A percentile compares a stretch with the other conserved stretches of the same genome.
Conservation (phyloP, 2,888 invertebrate species). For the Conomelus anceps region DNA sequence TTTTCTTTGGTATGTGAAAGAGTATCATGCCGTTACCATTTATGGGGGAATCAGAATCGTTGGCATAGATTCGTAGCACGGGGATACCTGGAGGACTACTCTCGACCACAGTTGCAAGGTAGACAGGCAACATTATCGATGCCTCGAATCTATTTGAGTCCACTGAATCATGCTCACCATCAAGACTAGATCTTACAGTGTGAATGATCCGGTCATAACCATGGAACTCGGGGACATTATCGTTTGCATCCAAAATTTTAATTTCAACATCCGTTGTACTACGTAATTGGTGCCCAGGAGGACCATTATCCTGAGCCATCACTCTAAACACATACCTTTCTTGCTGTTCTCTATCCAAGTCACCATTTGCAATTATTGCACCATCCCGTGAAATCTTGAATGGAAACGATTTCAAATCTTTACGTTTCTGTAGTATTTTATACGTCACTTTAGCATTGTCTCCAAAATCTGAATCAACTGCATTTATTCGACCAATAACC, state of each 20-base stretch:
- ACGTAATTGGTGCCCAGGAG: conserved; percentile 52
- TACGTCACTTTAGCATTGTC: conserved; percentile 73
- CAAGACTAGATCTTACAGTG: conserved; percentile 29
- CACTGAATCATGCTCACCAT: conserved; percentile 44
- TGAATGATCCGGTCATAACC: conserved; percentile 53
- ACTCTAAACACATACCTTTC: conserved; percentile 65
- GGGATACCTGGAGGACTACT: conserved; percentile 67
- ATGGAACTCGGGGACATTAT: conserved; percentile 73
- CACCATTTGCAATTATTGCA: conserved; percentile 65
- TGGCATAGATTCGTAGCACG: conserved; percentile 69
- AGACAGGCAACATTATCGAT: conserved; percentile 59
- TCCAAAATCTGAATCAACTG: conserved; percentile 72
- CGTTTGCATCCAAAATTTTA: conserved; percentile 74
- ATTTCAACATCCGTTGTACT: conserved; percentile 73
- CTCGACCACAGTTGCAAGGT: conserved; percentile 66
- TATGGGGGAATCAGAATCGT: conserved; percentile 69
- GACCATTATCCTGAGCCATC: conserved; percentile 66
- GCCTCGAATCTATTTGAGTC: conserved; percentile 47
- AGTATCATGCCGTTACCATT: conserved; percentile 82
- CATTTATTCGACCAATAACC: conserved; percentile 67
- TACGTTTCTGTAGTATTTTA: conserved; percentile 42
- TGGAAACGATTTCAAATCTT: conserved; percentile 46
- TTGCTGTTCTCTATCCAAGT: conserved; percentile 66
- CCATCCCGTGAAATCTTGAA: conserved; percentile 63
- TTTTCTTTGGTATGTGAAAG: conserved; percentile 64